Conservation (phyloP, 1,140 invertebrate species). For the Bradysia coprophila region DNA sequence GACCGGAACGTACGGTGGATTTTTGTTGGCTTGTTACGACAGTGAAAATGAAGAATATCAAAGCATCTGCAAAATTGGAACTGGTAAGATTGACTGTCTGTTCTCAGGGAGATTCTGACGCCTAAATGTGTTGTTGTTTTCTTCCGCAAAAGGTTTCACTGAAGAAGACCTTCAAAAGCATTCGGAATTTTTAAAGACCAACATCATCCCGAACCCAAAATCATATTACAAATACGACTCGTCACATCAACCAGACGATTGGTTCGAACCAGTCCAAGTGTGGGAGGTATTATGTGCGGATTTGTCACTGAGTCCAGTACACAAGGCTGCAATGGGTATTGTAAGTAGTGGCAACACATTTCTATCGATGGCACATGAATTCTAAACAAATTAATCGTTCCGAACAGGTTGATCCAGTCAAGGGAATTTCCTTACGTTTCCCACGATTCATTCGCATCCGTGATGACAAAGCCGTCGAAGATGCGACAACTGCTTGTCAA, state of each 20-base stretch:
- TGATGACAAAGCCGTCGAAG: conserved; percentile 85
- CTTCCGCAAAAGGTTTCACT: conserved; percentile 37
- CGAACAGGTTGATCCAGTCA: conserved; percentile 52
- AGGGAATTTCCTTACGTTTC: conserved; percentile 92
- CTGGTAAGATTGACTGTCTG: conserved; percentile 35
- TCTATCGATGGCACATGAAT: too few relatives aligned
- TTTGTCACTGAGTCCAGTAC: conserved; percentile 88
- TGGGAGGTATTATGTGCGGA: conserved; percentile 99
- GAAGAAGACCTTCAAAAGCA: conserved; percentile 77
- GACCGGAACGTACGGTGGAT: conserved; percentile 88
- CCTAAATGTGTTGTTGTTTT: neutral
- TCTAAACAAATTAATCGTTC: neutral
- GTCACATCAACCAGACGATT: conserved; percentile 71
- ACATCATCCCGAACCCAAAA: conserved; percentile 53
- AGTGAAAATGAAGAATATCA: conserved; percentile 87
- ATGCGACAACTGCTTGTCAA: conserved; percentile 83
- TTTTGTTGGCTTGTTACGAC: conserved; percentile 94
- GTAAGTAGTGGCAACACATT: conserved; percentile 25
- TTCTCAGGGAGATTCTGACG: neutral
- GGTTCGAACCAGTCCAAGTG: conserved; percentile 84
- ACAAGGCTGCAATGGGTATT: conserved; percentile 76
- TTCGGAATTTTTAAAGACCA: conserved; percentile 57
- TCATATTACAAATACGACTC: conserved; percentile 75
- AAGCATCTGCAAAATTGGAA: conserved; percentile 70
- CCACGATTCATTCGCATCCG: conserved; percentile 84